These are phyloP conservation scores for Holacanthus passer DNA, from an alignment of 2,113 vertebrate genomes.

Conservation along the genomic window DNA sequence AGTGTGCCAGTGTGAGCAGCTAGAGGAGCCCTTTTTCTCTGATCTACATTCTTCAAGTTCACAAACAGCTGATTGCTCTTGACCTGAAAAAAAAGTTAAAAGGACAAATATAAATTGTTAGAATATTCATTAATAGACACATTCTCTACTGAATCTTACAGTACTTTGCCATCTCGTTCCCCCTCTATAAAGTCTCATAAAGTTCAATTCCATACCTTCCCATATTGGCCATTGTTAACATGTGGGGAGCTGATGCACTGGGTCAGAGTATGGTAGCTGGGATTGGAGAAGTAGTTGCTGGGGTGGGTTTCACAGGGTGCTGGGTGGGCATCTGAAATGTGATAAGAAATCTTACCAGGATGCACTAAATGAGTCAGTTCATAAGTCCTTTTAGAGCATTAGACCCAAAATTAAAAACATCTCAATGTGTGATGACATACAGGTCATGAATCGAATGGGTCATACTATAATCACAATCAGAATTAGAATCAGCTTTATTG, in stretches of 20 bases:
- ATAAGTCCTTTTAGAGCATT: not conserved
- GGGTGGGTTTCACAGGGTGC: slow-evolving; percentile 85
- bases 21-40: slow-evolving; percentile 83
- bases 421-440: not conserved
- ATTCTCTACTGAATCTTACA: not conserved
- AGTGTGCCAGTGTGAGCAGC: slow-evolving; percentile 86
- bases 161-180: not conserved
- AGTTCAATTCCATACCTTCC: slow-evolving; percentile 84
- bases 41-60: slow-evolving; percentile 89
- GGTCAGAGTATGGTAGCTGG: slow-evolving; percentile 95
- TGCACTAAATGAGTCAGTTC: not conserved
- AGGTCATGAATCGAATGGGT: not conserved
- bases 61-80: slow-evolving; percentile 91
- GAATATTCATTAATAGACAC: not conserved
- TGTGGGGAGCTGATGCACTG: slow-evolving; percentile 88
- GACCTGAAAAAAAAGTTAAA: slow-evolving; percentile 73
- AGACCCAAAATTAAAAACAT: not conserved
- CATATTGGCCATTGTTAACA: slow-evolving; percentile 83
- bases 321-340: slow-evolving; percentile 88
- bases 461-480: too few relatives aligned
- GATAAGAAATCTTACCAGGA: not conserved
- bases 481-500: not conserved
- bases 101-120: not conserved
- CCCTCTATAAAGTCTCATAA: not conserved
- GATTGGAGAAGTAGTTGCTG: slow-evolving; percentile 98